Percentiles rank a stretch among this genome's conserved stretches.
Evolutionary conservation across 1,140 invertebrate genomes (phyloP).

Genomic region (Drosophila pruinosa): DNA sequence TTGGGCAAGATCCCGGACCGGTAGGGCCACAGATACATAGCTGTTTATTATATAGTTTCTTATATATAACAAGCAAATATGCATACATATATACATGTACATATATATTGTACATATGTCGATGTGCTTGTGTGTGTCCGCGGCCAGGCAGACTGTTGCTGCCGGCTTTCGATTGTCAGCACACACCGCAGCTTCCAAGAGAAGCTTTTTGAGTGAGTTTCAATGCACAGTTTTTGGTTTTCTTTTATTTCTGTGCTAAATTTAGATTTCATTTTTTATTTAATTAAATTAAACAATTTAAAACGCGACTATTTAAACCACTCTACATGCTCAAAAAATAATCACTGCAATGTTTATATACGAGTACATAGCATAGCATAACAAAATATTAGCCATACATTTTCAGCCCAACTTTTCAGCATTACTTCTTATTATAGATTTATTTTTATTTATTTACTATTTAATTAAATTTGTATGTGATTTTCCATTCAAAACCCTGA

Average conservation of each 20-base stretch:
- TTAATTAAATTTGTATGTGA: background rate
- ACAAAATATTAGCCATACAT: too few relatives aligned
- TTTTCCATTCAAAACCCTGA: background rate
- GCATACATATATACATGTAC: background rate
- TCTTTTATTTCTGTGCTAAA: too few relatives aligned
- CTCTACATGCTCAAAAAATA: too few relatives aligned
- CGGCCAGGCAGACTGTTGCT: conserved; percentile 66
- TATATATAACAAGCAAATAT: conserved; percentile 45
- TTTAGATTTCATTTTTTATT: conserved; percentile 12
- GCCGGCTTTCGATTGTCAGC: conserved; percentile 66
- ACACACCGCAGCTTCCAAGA: background rate
- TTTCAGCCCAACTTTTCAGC: too few relatives aligned
- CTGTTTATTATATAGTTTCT: conserved; percentile 68
- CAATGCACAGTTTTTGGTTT: conserved; percentile 1
- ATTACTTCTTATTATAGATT: too few relatives aligned
- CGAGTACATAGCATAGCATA: too few relatives aligned
- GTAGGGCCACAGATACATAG: background rate
- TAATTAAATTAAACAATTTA: background rate
- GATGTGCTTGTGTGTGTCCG: conserved; percentile 21
- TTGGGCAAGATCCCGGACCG: conserved; percentile 24
- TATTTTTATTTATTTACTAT: too few relatives aligned
- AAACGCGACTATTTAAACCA: too few relatives aligned
- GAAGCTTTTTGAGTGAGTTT: conserved; percentile 53
- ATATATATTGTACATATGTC: conserved; percentile 10
- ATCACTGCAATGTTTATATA: too few relatives aligned